Evolutionary conservation across 2,113 vertebrate genomes (phyloP), one percentile per base, ranked within the genome.

Genomic region (Heteronetta atricapilla): DNA sequence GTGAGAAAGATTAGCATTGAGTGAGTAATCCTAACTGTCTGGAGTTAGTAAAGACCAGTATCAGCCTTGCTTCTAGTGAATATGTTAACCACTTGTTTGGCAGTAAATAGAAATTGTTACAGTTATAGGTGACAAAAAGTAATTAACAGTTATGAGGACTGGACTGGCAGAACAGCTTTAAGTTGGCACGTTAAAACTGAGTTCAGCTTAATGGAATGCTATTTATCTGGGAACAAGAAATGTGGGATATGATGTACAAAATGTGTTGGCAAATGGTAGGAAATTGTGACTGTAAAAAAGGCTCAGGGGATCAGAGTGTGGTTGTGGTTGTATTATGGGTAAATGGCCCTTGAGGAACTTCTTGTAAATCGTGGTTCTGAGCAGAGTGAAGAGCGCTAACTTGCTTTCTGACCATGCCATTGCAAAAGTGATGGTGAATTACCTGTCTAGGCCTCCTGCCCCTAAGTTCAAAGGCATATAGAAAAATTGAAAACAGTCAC

Each of bases 381-480:
- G 23, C 3, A 77, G 58, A 26, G n/a, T 58, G 58, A 89, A 56
- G 48, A 91, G 48, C 52, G 46, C 25, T 46, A 12, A 84, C 28
- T 40, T 84, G 38, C 19, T 63, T 58, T 83, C 48, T 68, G 33
- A 29, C 69, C 48, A 11, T 0, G 4, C 21, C 33, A 12, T 26
- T 68, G 48, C 0, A 1, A 52, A 38, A 12, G 34, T 36, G 68
- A 53, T 81, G 55, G 29, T 89, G 68, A 67, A 72, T 63, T 76
- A 42, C 3, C 8, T 13, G 1, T 67, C 1, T 5, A 20, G 7
- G 16, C 12, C 34, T 80, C 59, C 31, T 53, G 60, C 34, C 52
- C 7, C 0, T 56, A 4, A 26, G 2, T 72, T 89, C 48, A 63
- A 74, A 55, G 1, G 0, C 15, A 16, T 21, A 4, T n/a, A 55